Base-by-base conservation (phyloP, 2,797 vertebrate species). In the Darevskia mixta region DNA sequence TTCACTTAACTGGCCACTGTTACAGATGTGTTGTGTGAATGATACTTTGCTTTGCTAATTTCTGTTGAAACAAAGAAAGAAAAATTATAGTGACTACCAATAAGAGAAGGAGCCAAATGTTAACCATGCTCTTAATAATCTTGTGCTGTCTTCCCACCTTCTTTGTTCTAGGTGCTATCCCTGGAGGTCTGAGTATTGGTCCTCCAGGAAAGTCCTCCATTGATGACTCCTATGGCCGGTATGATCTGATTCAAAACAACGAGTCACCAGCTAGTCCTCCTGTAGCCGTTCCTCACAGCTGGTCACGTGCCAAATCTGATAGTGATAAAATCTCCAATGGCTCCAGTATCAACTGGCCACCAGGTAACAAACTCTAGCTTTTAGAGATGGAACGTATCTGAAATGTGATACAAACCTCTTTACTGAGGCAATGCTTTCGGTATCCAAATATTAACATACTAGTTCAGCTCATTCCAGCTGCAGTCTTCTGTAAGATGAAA, bases 311-410 rank as follows among this genome's bases (percentile, higher is more conserved):
- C 97, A 99, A 99, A 98, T 97, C 97, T 41, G 97, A 98, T 93
- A 98, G 96, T 90, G 99, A 99, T 91, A 99, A 99, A 96, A 98
- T 99, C 94, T 98, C 98, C 89, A 99, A 99, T n/a, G 98, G 98
- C 93, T 98, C 98, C 96, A 99, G 98, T 96, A 98, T 99, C 88
- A 99, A 97, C 97, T 99, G 99, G 99, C 99, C 99, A 92, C 99
- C 99, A 97, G 99, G 99, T 99, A 94, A 96, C 75, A 27, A 86
- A 83, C 77, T 0, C 15, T 80, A 20, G 27, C 72, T 7, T 61
- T 43, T 58, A 38, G 3, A 35, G 13, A 13, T 45, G 2, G n/a
- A 23, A 35, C 4, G 43, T 55, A 55, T 58, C 45, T 84, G 69
- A 79, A 69, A 35, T 58, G 71, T 38, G 4, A 5, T 67, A 23